Conservation (phyloP, 2,888 invertebrate species). For the Cerastis leucographa region DNA sequence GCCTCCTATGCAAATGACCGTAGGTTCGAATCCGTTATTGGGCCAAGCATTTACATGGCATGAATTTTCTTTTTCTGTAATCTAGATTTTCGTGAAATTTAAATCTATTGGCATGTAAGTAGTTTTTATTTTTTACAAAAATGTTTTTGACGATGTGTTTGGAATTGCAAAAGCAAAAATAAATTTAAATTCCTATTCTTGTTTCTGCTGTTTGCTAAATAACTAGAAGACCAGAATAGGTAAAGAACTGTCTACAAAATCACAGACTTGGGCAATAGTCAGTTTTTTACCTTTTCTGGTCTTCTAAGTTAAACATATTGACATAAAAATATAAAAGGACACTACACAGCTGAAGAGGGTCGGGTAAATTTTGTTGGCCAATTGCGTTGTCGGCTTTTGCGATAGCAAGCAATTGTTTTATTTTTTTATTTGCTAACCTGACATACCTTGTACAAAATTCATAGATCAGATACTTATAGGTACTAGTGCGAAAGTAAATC, state of each 20-base stretch:
- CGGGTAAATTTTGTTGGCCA: neutral
- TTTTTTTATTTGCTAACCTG: neutral
- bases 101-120: too few species aligned
- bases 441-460: neutral
- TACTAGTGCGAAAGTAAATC: too few species aligned
- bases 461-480: neutral
- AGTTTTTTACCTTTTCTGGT: neutral
- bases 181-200: neutral
- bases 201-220: neutral
- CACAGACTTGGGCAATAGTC: too few species aligned
- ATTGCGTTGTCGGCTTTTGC: neutral
- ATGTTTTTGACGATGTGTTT: neutral
- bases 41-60: constrained; percentile 36
- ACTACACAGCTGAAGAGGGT: constrained; percentile 25
- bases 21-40: constrained; percentile 31
- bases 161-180: neutral
- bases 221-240: too few species aligned
- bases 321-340: constrained; percentile 9
- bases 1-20: constrained; percentile 55
- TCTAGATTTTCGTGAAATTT: neutral
- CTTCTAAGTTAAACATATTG: constrained; percentile 7
- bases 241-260: too few species aligned
- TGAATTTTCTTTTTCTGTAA: neutral
- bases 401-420: neutral
- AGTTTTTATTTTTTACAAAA: neutral